These are phyloP conservation scores for Sturnus vulgaris DNA, from an alignment of 2,113 vertebrate genomes.

Conservation along the genomic window DNA sequence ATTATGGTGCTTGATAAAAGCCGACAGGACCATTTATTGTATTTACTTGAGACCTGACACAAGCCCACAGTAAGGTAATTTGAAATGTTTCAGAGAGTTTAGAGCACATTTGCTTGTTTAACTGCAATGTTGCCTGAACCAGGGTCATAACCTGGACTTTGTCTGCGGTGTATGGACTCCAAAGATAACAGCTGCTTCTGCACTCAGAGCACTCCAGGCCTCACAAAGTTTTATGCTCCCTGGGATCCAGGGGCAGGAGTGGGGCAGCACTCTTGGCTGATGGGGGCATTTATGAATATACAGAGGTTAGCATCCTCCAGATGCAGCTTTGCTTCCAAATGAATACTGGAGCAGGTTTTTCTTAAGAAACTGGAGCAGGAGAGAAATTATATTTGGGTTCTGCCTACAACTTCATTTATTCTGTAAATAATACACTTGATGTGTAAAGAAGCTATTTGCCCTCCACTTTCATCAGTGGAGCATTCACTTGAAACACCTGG, in stretches of 20 bases:
- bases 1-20: background rate
- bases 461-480: background rate
- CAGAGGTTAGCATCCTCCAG: background rate
- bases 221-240: background rate
- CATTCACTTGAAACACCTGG: background rate
- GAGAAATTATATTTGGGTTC: background rate
- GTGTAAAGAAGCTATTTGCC: background rate
- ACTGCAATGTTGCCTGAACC: background rate
- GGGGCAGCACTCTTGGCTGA: background rate
- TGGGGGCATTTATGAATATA: background rate
- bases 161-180: background rate
- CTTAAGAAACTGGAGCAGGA: background rate
- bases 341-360: background rate
- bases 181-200: background rate
- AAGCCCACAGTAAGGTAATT: background rate
- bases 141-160: slow-evolving; percentile 1
- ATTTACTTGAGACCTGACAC: background rate
- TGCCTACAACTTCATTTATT: background rate
- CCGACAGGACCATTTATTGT: background rate
- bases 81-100: background rate
- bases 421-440: background rate
- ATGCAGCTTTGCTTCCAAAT: background rate
- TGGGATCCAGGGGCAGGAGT: background rate
- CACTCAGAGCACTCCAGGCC: background rate
- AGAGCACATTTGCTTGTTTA: background rate